A percentile compares a stretch with the other conserved stretches of the same genome.
phyloP scores from a whole-genome alignment of 23 tunicate species.

The Trididemnum nubilum region DNA sequence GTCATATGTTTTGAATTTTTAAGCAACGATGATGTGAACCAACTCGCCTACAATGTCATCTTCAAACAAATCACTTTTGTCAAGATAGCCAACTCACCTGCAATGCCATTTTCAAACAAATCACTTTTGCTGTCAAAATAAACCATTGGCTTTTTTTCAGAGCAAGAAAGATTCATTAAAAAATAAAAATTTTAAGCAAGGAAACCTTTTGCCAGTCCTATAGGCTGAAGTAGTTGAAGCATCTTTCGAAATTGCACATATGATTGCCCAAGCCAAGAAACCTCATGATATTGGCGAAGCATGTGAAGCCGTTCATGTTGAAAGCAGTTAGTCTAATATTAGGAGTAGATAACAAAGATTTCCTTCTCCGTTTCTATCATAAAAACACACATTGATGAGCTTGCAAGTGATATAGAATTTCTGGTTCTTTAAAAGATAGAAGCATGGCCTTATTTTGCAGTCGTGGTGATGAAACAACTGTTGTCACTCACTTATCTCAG shows the following conservation, averaged over 20 bases:
- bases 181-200: slow-evolving; percentile 35
- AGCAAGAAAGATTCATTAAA: slow-evolving; percentile 52
- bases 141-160: slow-evolving; percentile 50
- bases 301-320: slow-evolving; percentile 45
- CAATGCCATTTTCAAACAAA: slow-evolving; percentile 45
- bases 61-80: too few relatives aligned
- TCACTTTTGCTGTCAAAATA: slow-evolving; percentile 39
- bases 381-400: slow-evolving; percentile 50
- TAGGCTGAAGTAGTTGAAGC: slow-evolving; percentile 52
- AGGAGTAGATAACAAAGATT: slow-evolving; percentile 35
- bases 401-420: slow-evolving; percentile 43
- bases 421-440: slow-evolving; percentile 32
- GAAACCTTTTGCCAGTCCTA: slow-evolving; percentile 42
- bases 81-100: too few relatives aligned
- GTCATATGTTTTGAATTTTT: slow-evolving; percentile 35
- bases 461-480: slow-evolving; percentile 69
- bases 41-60: slow-evolving; percentile 41
- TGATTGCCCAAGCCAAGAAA: too few relatives aligned
- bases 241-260: slow-evolving; percentile 54
- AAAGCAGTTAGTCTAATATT: slow-evolving; percentile 40
- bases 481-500: slow-evolving; percentile 48
- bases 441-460: slow-evolving; percentile 35
- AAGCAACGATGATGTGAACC: slow-evolving; percentile 29
- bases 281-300: slow-evolving; percentile 58
- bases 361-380: slow-evolving; percentile 44